Base-by-base conservation (phyloP, 2,888 invertebrate genomes). In the Sphaeridia pumilis region DNA sequence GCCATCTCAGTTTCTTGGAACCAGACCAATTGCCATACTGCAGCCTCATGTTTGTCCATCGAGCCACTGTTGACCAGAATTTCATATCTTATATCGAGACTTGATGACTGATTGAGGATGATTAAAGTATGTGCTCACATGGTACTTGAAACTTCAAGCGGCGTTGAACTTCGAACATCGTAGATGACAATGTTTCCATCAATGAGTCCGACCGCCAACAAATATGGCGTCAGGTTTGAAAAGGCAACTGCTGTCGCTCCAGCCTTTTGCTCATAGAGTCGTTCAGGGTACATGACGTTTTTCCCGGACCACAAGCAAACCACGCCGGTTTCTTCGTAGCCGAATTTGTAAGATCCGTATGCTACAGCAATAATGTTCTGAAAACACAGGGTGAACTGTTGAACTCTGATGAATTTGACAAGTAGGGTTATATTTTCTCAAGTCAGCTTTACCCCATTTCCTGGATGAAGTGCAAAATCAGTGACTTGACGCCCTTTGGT, bases 261-360 rank as follows among this genome's bases (percentile, higher is more conserved):
- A 44, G 76, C 72, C 0, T 73, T 67, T 65, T 84, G 85, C 3
- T 70, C 64, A 65, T 81, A 85, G 4, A 74, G 67, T 56, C 83
- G 74, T 68, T 86, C 67, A 0, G 87, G 87, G 66, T 81, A 79
- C 14, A 78, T 76, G 0, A 86, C 86, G 69, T 87, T 87, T 70
- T 88, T 75, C 2, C 81, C 62, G 41, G 60, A 84, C 88, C 88
- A 88, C 53, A 87, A 70, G 61, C 81, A 77, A 1, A 87, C 75
- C 34, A 81, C 66, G 0, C 88, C 87, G 1, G 69, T 69, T n/a
- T 71, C 71, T 0, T 71, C 69, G 26, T 78, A 76, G 1, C 74
- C 72, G 66, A 77, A 79, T 28, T 74, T 75, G 60, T 77, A 80
- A 65, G 80, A 77, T 0, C 84, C 86, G 67, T 87, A 84, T 12